phyloP scores from a whole-genome alignment of 2,888 invertebrate species.

The Eledone cirrhosa region DNA sequence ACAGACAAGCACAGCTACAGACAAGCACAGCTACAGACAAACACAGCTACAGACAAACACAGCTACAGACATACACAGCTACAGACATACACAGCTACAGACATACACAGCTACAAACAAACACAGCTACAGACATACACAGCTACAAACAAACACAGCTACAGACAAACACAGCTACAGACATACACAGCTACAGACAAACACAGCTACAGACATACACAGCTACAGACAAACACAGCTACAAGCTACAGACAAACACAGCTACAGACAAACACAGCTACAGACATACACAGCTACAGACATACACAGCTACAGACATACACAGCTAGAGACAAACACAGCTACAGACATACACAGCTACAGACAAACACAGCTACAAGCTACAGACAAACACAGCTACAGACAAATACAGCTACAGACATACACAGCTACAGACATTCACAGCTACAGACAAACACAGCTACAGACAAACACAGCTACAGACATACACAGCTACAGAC shows the following conservation, averaged over 20 bases:
- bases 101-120: slow-evolving; percentile 68
- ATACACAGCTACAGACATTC: slow-evolving; percentile 69
- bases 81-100: slow-evolving; percentile 69
- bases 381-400: slow-evolving; percentile 65
- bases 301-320: no score
- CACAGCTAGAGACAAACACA: no score
- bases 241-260: slow-evolving; percentile 65
- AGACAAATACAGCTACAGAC: no score
- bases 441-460: no score
- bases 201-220: slow-evolving; percentile 69
- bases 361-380: no score
- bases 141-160: slow-evolving; percentile 69
- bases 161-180: slow-evolving; percentile 66
- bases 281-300: slow-evolving; percentile 67
- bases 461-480: slow-evolving; percentile 69
- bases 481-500: slow-evolving; percentile 67
- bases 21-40: no score
- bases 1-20: no score
- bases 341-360: slow-evolving; percentile 55
- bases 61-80: no score
- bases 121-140: no score
- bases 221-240: no score
- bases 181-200: no score
- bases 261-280: slow-evolving; percentile 69
- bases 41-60: slow-evolving; percentile 69